These are phyloP conservation scores for Lonchura striata DNA, from an alignment of 2,113 vertebrate genomes.

Conservation along the genomic window DNA sequence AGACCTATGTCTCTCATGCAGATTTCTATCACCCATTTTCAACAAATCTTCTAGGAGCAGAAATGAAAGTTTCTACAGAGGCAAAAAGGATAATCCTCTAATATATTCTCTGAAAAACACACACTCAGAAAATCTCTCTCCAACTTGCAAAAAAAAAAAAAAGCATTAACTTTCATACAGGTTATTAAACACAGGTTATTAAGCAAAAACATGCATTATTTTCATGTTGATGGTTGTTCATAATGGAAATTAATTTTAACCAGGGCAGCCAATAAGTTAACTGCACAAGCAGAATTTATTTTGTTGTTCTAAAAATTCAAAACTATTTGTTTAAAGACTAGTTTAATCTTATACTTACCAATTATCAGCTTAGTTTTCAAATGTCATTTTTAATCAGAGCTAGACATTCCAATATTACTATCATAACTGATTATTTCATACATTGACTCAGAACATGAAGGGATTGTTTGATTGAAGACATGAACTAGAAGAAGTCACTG, in stretches of 20 bases:
- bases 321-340: not conserved
- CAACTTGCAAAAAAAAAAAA: not conserved
- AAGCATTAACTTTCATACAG: not conserved
- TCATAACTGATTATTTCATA: not conserved
- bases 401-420: not conserved
- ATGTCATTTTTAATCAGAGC: not conserved
- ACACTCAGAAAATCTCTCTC: not conserved
- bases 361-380: not conserved
- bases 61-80: not conserved
- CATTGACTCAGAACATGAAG: not conserved
- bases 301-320: not conserved
- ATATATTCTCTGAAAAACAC: not conserved
- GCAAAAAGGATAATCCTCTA: not conserved
- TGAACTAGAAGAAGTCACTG: not conserved
- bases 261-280: not conserved
- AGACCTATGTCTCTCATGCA: not conserved
- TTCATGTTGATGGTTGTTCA: not conserved
- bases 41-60: not conserved
- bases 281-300: not conserved
- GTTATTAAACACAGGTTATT: not conserved
- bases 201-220: not conserved
- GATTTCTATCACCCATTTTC: not conserved
- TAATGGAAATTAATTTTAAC: not conserved
- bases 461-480: not conserved
- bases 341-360: not conserved